Evolutionary conservation across 2,113 vertebrate species (phyloP).

Genomic region (Progne subis): DNA sequence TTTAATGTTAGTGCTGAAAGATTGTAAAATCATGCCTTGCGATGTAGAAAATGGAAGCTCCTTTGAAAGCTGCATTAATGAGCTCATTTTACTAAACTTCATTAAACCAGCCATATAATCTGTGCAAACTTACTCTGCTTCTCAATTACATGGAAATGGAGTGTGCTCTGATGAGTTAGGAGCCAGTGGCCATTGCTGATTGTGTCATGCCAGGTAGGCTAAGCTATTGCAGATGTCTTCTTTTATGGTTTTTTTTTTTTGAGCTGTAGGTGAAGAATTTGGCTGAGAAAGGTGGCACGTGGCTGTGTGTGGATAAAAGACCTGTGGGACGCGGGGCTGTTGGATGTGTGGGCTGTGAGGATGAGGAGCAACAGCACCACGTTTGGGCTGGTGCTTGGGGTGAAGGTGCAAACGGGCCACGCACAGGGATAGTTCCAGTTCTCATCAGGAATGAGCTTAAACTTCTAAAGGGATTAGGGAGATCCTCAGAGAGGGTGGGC

Average conservation of each 20-base stretch:
- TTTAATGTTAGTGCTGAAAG: constrained; percentile 70
- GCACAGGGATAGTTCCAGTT: not conserved
- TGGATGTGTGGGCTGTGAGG: not conserved
- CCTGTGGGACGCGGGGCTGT: not conserved
- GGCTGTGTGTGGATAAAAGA: not conserved
- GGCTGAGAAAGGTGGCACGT: not conserved
- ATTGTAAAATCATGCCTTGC: constrained; percentile 72
- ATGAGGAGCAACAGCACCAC: not conserved
- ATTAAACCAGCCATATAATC: constrained; percentile 67
- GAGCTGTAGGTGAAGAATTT: not conserved
- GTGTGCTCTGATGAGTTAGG: not conserved
- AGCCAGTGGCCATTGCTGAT: constrained; percentile 45
- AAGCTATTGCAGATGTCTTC: constrained; percentile 29
- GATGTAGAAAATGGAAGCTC: constrained; percentile 73
- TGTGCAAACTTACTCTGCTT: constrained; percentile 58
- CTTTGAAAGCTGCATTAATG: constrained; percentile 69
- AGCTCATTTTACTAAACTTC: constrained; percentile 72
- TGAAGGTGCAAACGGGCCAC: not conserved
- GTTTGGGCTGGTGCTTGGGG: fast-evolving
- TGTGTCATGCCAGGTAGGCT: constrained; percentile 35
- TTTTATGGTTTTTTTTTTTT: not conserved
- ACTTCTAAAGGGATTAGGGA: not conserved
- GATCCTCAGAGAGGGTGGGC: not conserved
- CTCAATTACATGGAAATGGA: constrained; percentile 59
- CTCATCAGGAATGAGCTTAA: not conserved